These are phyloP conservation scores for Myanophis thanlyinensis DNA, from an alignment of 2,113 vertebrate species.

Conservation along the genomic window DNA sequence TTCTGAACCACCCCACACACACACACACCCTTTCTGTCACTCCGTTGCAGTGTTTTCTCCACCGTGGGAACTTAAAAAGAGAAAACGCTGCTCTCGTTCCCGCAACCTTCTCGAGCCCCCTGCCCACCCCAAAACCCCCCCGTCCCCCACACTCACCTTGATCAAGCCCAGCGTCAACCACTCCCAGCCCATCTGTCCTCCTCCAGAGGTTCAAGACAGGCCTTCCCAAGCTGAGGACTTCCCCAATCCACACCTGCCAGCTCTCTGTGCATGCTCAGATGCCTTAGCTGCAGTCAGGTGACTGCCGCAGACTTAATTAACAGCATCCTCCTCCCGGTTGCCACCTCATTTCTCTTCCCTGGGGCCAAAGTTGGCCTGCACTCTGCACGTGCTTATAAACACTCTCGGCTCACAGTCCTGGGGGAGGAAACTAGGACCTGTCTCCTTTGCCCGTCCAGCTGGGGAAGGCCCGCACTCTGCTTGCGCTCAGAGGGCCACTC, in stretches of 20 bases:
- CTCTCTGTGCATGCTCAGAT: background rate
- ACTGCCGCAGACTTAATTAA: background rate
- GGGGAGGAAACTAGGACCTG: background rate
- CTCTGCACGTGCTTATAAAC: background rate
- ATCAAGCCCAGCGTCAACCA: background rate
- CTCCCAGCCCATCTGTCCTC: background rate
- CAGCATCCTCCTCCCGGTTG: too few species aligned
- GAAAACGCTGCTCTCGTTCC: background rate
- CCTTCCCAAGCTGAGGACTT: background rate
- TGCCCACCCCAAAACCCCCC: background rate
- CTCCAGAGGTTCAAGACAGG: background rate
- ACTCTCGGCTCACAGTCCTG: background rate
- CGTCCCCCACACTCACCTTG: background rate
- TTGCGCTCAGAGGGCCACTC: background rate
- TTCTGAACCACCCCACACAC: too few species aligned
- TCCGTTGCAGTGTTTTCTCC: background rate
- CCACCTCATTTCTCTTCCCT: background rate
- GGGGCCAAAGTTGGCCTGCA: background rate
- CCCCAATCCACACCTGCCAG: background rate
- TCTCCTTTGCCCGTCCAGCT: background rate
- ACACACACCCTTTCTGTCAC: background rate
- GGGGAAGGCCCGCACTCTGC: too few species aligned
- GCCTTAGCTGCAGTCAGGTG: background rate
- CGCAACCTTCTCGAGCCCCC: background rate
- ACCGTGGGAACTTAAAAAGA: too few species aligned